Percentiles rank a stretch among this genome's conserved stretches.
Conservation (phyloP, 2,113 vertebrate species). For the Entomyzon cyanotis region DNA sequence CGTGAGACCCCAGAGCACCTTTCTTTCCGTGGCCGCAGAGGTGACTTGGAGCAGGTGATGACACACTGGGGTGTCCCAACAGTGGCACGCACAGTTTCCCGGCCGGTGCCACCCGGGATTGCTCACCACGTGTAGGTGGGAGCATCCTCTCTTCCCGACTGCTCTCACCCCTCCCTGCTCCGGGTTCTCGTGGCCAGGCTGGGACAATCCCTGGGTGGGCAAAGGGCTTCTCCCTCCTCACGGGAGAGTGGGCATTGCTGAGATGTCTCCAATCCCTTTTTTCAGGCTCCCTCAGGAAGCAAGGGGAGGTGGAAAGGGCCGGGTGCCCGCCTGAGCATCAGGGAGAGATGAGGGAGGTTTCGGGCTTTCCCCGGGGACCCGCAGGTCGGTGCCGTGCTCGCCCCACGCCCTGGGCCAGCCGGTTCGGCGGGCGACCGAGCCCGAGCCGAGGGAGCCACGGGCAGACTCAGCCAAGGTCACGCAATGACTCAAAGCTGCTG, state of each 20-base stretch:
- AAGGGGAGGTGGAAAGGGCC: not conserved
- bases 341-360: not conserved
- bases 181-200: not conserved
- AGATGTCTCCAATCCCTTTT: not conserved
- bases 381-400: not conserved
- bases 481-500: not conserved
- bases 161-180: not conserved
- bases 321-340: rapidly evolving
- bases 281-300: not conserved
- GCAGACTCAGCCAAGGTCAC: constrained; percentile 13
- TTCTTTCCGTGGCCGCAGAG: rapidly evolving
- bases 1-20: not conserved
- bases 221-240: not conserved
- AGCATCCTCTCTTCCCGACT: not conserved
- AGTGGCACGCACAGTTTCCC: not conserved
- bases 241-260: not conserved
- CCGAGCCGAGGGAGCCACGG: not conserved
- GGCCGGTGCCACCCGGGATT: rapidly evolving
- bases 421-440: not conserved
- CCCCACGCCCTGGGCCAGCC: constrained; percentile 25
- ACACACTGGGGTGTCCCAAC: not conserved
- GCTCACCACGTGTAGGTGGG: not conserved
- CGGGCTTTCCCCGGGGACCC: not conserved
- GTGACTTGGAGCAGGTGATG: not conserved
- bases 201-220: not conserved